Evolutionary conservation across 1,140 invertebrate genomes (phyloP).

Genomic region (Leptinotarsa undecemlineata): DNA sequence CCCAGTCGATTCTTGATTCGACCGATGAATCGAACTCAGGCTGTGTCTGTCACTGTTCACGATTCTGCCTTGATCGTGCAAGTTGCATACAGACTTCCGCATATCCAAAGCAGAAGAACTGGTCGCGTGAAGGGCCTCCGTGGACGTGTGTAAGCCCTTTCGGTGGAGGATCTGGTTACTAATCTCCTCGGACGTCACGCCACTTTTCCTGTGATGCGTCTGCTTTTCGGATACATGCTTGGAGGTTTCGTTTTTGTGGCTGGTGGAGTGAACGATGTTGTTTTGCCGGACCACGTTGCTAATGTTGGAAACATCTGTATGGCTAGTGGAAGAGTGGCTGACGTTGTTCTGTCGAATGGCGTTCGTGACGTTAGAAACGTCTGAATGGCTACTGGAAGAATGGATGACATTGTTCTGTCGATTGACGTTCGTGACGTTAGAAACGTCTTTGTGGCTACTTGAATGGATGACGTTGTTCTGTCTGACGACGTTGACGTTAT

Average conservation of each 20-base stretch:
- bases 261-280: slow-evolving; percentile 12
- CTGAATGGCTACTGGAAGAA: slow-evolving; percentile 23
- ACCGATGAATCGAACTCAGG: slow-evolving; percentile 74
- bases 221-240: slow-evolving; percentile 29
- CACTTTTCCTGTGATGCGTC: slow-evolving; percentile 66
- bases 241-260: slow-evolving; percentile 11
- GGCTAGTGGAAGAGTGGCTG: slow-evolving; percentile 33
- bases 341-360: slow-evolving; percentile 32
- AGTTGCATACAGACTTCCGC: slow-evolving; percentile 76
- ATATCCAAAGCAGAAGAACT: slow-evolving; percentile 78
- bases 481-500: background rate
- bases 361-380: slow-evolving; percentile 16
- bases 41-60: slow-evolving; percentile 72
- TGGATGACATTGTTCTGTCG: slow-evolving; percentile 38
- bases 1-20: slow-evolving; percentile 56
- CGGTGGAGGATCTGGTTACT: slow-evolving; percentile 77
- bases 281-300: background rate
- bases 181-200: slow-evolving; percentile 72
- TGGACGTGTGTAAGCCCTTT: slow-evolving; percentile 64
- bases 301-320: slow-evolving; percentile 18
- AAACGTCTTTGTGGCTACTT: background rate
- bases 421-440: slow-evolving; percentile 21
- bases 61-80: slow-evolving; percentile 69
- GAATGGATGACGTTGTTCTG: slow-evolving; percentile 39
- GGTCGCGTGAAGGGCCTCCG: slow-evolving; percentile 56